A percentile compares a stretch with the other conserved stretches of the same genome.
These are phyloP conservation scores for Zhuqinia jingwanae DNA, from an alignment of 2,888 invertebrate genomes.

Conservation along the genomic window DNA sequence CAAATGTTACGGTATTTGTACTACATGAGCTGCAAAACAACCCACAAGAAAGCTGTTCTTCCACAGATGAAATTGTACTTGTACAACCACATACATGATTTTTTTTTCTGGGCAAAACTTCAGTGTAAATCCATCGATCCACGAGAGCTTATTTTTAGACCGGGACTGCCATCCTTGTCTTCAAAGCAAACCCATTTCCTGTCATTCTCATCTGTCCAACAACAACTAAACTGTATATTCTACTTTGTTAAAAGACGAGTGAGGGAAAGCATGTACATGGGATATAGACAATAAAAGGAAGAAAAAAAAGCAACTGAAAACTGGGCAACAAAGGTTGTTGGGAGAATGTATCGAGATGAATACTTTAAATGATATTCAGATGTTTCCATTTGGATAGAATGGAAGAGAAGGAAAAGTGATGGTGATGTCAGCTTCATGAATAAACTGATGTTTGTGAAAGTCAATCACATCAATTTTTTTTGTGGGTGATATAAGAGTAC, in stretches of 20 bases:
- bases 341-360: no score
- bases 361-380: no score
- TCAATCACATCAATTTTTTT: background rate
- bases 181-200: conserved; percentile 21
- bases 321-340: background rate
- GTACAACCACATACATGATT: background rate
- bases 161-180: conserved; percentile 1
- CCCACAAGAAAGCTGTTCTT: conserved; percentile 3
- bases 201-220: conserved; percentile 23
- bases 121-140: conserved; percentile 62
- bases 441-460: no score
- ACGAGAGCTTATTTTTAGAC: conserved; percentile 65
- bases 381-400: no score
- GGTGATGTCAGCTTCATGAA: background rate
- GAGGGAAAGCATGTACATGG: background rate
- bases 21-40: background rate
- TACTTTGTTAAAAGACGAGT: background rate
- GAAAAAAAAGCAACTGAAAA: background rate
- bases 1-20: background rate
- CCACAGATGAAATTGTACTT: conserved; percentile 14
- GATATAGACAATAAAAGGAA: background rate
- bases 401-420: background rate
- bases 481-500: no score
- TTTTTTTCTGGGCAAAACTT: conserved; percentile 34
- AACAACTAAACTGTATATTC: background rate